Evolutionary conservation across 2,113 vertebrate genomes (phyloP).

Genomic region (Cyphomyrus discorhynchus): DNA sequence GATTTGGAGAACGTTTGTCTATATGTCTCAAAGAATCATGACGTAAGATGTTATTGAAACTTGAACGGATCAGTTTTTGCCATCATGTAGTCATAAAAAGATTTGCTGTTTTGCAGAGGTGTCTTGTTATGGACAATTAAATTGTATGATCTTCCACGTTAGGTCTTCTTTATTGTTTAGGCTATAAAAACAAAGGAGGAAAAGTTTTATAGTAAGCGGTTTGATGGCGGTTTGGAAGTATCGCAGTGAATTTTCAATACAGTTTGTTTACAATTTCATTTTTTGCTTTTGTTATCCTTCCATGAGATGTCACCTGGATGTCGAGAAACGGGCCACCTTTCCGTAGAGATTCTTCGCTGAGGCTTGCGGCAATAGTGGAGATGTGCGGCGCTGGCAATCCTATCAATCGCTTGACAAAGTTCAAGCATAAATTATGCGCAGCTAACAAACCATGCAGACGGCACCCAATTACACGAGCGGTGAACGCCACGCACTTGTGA

Average conservation of each 20-base stretch:
- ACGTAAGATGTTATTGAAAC: constrained; percentile 10
- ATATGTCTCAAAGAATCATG: neutral
- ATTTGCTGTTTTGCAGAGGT: neutral
- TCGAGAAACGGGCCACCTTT: neutral
- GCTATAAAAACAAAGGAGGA: neutral
- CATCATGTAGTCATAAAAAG: neutral
- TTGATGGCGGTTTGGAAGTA: neutral
- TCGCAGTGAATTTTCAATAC: neutral
- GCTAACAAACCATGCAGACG: constrained; percentile 19
- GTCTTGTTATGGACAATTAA: neutral
- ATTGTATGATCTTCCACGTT: neutral
- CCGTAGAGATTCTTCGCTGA: neutral
- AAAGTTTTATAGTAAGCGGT: neutral
- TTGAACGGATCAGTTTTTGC: neutral
- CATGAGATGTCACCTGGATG: neutral
- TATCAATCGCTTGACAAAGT: constrained; percentile 15
- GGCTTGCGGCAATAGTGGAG: neutral
- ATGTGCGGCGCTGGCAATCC: neutral
- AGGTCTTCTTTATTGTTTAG: neutral
- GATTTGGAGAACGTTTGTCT: neutral
- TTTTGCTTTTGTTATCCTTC: neutral
- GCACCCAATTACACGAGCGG: constrained; percentile 11
- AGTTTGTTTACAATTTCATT: neutral
- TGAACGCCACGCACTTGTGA: constrained; percentile 14
- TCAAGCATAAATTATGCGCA: constrained; percentile 12